phyloP scores from a whole-genome alignment of 2,888 invertebrate species.

The Coenonympha arcania region DNA sequence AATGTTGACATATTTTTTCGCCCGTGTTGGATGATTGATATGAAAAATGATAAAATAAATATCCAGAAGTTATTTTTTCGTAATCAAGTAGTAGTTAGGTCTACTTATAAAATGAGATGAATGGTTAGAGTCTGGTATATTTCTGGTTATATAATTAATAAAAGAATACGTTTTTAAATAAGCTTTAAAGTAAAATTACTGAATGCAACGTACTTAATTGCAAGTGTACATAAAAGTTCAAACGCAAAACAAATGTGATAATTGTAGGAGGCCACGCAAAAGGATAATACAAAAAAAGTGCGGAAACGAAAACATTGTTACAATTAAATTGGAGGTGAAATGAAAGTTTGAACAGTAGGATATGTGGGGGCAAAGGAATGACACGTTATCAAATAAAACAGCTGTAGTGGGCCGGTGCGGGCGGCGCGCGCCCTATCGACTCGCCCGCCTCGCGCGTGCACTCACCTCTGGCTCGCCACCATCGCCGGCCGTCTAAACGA shows the following conservation, averaged over 20 bases:
- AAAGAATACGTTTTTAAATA: too few species aligned
- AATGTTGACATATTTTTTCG: constrained; percentile 9
- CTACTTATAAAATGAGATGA: too few species aligned
- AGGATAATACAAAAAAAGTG: constrained; percentile 7
- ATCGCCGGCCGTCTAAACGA: constrained; percentile 35
- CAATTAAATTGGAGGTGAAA: constrained; percentile 14
- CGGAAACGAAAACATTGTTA: constrained; percentile 11
- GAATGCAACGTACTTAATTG: not conserved
- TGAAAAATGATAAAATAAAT: not conserved
- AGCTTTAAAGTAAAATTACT: too few species aligned
- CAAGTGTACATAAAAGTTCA: not conserved
- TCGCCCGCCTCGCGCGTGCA: constrained; percentile 50
- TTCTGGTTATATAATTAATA: too few species aligned
- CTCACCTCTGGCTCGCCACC: constrained; percentile 67
- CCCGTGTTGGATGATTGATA: not conserved
- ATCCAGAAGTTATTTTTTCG: not conserved
- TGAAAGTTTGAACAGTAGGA: constrained; percentile 16
- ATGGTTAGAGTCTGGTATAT: too few species aligned
- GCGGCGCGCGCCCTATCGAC: constrained; percentile 56
- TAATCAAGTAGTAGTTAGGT: too few species aligned
- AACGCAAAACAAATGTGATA: not conserved
- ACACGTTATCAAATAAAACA: constrained; percentile 60
- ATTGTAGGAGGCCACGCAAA: not conserved
- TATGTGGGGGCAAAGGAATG: constrained; percentile 29
- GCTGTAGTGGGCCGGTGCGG: constrained; percentile 65